Base-by-base conservation (phyloP, 2,888 invertebrate genomes). In the Tipula helvola region DNA sequence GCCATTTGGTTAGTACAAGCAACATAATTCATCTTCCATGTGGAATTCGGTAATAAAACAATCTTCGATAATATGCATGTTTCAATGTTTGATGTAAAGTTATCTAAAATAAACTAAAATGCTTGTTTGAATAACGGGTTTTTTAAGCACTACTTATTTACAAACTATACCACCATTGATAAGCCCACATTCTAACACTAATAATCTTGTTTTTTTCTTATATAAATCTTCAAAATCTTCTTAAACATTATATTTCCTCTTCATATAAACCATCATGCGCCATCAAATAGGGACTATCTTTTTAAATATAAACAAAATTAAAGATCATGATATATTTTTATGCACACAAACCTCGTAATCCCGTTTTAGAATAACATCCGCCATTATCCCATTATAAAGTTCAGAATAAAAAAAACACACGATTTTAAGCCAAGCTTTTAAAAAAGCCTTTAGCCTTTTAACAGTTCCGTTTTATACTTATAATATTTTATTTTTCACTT, bases 361-460 rank as follows among this genome's bases (percentile, higher is more conserved):
- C 86, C 47, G 42, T 86, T 86, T 86, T 10, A 86, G 36, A 44
- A 36, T 44, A 28, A 47, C 86, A 86, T 44, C 86, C 86, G 86
- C 86, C 86, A 86, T 86, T 86, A 86, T 86, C 86, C 86, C 86
- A 86, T 86, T 71, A 28, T 71, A 71, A 1, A 71, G 71, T 71
- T 71, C 71, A 28, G 28, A 71, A 71, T 71, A 18, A 71, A 71
- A 28, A 52, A 57, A 57, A 3, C 71, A 71, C 71, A 71, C 71
- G 71, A 10, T 52, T 71, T 71, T 28, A 71, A 71, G 28, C 71
- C 28, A 71, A 71, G 71, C 71, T 28, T 28, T 28, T 71, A 28
- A 71, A 18, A 28, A 28, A 71, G 71, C 71, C 71, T 28, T 71
- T 10, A 71, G 71, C 71, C 71, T 28, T 71, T 57, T 71, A 8